Evolutionary conservation across 2,797 vertebrate species (phyloP).

Genomic region (Corythornis leucogaster): DNA sequence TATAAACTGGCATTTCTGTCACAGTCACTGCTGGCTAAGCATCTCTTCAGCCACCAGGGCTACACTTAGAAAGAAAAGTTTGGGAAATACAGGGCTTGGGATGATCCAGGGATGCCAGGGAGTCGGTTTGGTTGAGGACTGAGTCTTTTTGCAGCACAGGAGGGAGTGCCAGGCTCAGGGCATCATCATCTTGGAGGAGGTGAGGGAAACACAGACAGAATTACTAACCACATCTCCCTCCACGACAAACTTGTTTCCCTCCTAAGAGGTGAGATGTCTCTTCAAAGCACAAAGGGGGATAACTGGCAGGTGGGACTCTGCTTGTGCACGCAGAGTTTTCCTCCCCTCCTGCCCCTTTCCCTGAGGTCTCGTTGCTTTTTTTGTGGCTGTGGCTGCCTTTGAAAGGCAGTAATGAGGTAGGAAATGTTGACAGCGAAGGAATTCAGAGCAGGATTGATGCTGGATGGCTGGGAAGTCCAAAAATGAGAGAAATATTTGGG

Average conservation of each 20-base stretch:
- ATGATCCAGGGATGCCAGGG: background rate
- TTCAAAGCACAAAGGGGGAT: slow-evolving; percentile 34
- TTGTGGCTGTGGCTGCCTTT: background rate
- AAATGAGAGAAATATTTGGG: background rate
- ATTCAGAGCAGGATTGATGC: background rate
- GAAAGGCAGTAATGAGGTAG: slow-evolving; percentile 25
- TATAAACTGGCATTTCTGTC: background rate
- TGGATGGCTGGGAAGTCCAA: background rate
- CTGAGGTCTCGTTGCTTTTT: background rate
- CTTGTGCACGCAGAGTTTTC: background rate
- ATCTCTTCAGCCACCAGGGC: background rate
- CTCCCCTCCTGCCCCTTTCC: background rate
- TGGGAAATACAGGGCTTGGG: background rate
- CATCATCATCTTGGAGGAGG: background rate
- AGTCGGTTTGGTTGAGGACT: background rate
- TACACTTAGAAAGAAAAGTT: background rate
- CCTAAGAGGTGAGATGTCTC: background rate
- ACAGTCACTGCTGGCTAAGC: background rate
- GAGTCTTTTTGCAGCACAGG: background rate
- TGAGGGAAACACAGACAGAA: background rate
- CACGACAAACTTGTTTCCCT: background rate
- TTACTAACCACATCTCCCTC: background rate
- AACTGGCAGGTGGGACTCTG: slow-evolving; percentile 13
- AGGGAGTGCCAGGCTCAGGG: background rate
- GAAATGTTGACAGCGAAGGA: background rate